Base-by-base conservation (phyloP, 2,888 invertebrate species). In the Palloptera scutellata region DNA sequence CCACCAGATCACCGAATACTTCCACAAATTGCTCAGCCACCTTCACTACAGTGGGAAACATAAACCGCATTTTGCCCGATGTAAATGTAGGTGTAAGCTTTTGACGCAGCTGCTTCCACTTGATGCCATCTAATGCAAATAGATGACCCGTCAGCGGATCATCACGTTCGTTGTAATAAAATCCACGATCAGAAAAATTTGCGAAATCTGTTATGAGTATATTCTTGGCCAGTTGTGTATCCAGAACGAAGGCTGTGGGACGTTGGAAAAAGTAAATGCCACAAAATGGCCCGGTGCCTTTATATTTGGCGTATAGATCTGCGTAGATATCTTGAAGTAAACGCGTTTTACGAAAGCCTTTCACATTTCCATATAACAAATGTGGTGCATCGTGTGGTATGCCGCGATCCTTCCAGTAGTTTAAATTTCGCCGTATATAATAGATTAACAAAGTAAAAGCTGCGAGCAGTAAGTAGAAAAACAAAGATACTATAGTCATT, bases 31-130 rank as follows among this genome's bases (percentile, higher is more conserved):
- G 70, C 1, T 76, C 59, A 1, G 72, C 68, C 48, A 80, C 74
- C 11, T 72, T 70, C 0, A 75, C 68, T 6, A 86, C 75, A 0
- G 81, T 79, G 9, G 81, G 79, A 64, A 81, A 83, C 84, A 86
- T 85, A 51, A 73, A 77, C 70, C 83, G 86, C 77, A 86, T 84
- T 75, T 86, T 86, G 13, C 85, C 85, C 0, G 84, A 80, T 1
- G 86, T 84, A 71, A 86, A 87, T 0, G 85, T 83, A 3, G 86
- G 84, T 2, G 84, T 82, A 45, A 86, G 65, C 55, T 85, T 84
- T 0, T 78, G 68, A 40, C 87, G 75, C 57, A 86, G 72, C 13
- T 77, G 73, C 66, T 81, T 84, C 87, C 87, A 87, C 10, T 69
- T 70, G 5, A 57, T 30, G 1, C 83, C 85, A 2, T 78, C 78